Evolutionary conservation across 2,113 vertebrate genomes (phyloP), one percentile per base, ranked within the genome.

Genomic region (Polypterus bichir): DNA sequence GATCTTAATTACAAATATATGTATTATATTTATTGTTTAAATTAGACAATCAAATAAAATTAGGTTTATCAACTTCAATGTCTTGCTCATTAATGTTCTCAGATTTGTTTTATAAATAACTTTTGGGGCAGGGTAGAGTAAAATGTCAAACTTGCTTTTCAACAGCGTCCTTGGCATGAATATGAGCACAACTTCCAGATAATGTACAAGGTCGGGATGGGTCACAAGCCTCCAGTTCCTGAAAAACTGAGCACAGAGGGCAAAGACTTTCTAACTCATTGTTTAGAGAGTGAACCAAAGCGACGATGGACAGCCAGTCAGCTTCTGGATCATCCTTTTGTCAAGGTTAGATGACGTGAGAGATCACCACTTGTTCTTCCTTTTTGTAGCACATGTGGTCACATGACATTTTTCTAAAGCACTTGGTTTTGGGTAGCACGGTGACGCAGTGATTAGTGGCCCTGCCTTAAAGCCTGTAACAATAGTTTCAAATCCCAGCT

Each of bases 161-260:
- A 74, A 60, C 77, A 99, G 96, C 88, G 96, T 68, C 96, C 96
- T 1, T 99, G 96, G 96, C 95, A 98, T 5, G 96, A 99, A 69
- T 99, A 96, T 1, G 95, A 99, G 70, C 95, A 99, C 85, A 99
- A 99, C 83, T 99, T 97, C 73, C 96, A 99, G 83, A 98, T 99
- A 62, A 99, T 99, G 96, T 99, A 99, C 75, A 94, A 89, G 82
- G 96, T 99, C 69, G 96, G 96, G 6, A 99, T 99, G 96, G 96
- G 96, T 56, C 94, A 99, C 67, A 98, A 97, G 71, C 96, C 96
- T 0, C 93, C 95, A 1, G 88, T 97, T 73, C 96, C 96, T 0
- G 96, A 99, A 71, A 89, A 92, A 71, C 75, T 99, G 73, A 97
- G 93, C 80, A 93, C 89, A 0, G 96, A 99, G 80, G 96, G 96